These are phyloP conservation scores for Agrotis puta DNA, from an alignment of 2,888 invertebrate species.

Conservation along the genomic window DNA sequence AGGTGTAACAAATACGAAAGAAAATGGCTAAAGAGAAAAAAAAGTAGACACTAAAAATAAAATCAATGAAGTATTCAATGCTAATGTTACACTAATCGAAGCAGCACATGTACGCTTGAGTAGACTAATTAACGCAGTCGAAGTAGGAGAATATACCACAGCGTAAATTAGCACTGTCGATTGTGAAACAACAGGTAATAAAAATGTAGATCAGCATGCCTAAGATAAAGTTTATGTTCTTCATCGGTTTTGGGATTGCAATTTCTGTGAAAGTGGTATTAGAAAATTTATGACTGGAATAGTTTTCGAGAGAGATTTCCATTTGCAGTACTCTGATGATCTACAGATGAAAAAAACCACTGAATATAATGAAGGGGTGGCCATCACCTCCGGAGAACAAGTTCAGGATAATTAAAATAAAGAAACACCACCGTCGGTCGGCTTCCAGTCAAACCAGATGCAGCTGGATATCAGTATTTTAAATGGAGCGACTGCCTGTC, in stretches of 20 bases:
- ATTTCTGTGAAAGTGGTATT: constrained; percentile 20
- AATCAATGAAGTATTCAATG: constrained; percentile 58
- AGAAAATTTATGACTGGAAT: neutral
- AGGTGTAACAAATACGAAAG: constrained; percentile 10
- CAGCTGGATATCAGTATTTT: too few species aligned
- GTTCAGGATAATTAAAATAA: neutral
- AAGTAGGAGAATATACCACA: constrained; percentile 44
- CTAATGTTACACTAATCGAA: constrained; percentile 50
- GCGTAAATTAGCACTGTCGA: constrained; percentile 19
- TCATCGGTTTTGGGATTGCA: neutral
- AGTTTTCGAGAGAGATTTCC: neutral
- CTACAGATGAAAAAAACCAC: neutral
- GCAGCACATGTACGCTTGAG: constrained; percentile 48
- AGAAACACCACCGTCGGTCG: neutral
- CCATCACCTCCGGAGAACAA: too few species aligned
- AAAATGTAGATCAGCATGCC: constrained; percentile 12
- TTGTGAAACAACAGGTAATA: constrained; percentile 28
- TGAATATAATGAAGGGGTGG: neutral
- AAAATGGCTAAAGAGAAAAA: constrained; percentile 25
- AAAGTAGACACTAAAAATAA: constrained; percentile 24
- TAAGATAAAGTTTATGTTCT: constrained; percentile 8
- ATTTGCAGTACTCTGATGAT: neutral
- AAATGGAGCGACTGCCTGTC: too few species aligned
- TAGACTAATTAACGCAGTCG: constrained; percentile 41
- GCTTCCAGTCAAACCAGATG: too few species aligned